Conservation (phyloP, 2,113 vertebrate species). For the Pterocles gutturalis region DNA sequence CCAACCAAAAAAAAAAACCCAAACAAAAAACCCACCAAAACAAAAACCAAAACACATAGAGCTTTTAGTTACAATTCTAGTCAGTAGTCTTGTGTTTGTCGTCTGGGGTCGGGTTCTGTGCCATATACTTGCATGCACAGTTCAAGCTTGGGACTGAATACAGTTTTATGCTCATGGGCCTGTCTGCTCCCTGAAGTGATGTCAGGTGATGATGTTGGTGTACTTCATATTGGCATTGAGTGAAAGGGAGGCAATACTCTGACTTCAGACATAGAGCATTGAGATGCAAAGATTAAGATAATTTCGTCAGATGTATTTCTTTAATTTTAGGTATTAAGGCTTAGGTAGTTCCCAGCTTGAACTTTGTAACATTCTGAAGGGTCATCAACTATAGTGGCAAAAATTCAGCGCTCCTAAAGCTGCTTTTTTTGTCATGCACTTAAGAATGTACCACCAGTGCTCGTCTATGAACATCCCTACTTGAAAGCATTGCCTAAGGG, state of each 20-base stretch:
- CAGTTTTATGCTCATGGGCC: not conserved
- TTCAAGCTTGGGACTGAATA: not conserved
- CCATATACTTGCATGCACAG: not conserved
- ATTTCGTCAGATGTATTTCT: not conserved
- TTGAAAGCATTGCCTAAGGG: not conserved
- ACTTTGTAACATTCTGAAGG: not conserved
- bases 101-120: not conserved
- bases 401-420: not conserved
- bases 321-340: not conserved
- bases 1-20: too few species aligned
- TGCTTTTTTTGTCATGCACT: not conserved
- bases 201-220: not conserved
- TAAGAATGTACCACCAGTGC: not conserved
- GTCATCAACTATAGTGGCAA: not conserved
- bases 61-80: not conserved
- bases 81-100: not conserved
- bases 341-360: not conserved
- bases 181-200: not conserved
- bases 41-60: accelerated
- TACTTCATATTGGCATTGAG: not conserved
- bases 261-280: not conserved
- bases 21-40: too few species aligned
- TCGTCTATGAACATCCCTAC: not conserved
- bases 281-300: not conserved
- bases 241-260: not conserved